Evolutionary conservation across 2,888 invertebrate genomes (phyloP), one percentile per base, ranked within the genome.

Genomic region (Lithosia quadra): DNA sequence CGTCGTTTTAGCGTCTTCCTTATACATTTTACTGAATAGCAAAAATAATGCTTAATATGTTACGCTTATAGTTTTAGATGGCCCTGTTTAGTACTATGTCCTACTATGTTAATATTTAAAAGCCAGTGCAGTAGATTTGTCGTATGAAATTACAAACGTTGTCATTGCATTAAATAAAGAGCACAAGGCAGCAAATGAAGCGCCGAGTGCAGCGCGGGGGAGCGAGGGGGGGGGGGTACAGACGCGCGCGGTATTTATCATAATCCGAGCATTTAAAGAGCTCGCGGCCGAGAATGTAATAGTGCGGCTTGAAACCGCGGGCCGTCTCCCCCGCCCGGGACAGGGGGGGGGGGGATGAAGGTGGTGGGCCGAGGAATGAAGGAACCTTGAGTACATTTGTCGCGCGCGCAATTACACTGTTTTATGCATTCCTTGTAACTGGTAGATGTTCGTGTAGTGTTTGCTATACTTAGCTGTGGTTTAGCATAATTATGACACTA

Each of bases 261-360:
- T 81, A 80, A 78, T 78, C 68, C 72, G 33, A 73, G 75, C 73
- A 67, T 77, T 79, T 76, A 75, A 76, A 81, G 80, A 76, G 77
- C 73, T 63, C 70, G 69, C 68, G 49, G 61, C 65, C 69, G 69
- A 71, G 77, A 80, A 74, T 73, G 75, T 80, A 76, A 78, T 71
- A 73, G 71, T 63, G 71, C 66, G 65, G 67, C 68, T 72, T 68
- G 68, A 49, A 74, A 69, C 68, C 59, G 57, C 55, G 53, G 21
- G 18, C 34, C 11, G 4, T n/a, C 18, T 8, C 55, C 34, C 8
- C 9, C 10, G 11, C 1, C 15, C 15, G 56, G 33, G 33, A 18
- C 7, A 57, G 39, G 36, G 18, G 33, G 34, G 53, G 63, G 43
- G 56, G 13, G 9, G 49, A 1, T 24, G 10, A 2, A 1, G n/a